Percentiles rank a stretch among this genome's conserved stretches.
phyloP scores from a whole-genome alignment of 2,113 vertebrate species.

The Balaeniceps rex region DNA sequence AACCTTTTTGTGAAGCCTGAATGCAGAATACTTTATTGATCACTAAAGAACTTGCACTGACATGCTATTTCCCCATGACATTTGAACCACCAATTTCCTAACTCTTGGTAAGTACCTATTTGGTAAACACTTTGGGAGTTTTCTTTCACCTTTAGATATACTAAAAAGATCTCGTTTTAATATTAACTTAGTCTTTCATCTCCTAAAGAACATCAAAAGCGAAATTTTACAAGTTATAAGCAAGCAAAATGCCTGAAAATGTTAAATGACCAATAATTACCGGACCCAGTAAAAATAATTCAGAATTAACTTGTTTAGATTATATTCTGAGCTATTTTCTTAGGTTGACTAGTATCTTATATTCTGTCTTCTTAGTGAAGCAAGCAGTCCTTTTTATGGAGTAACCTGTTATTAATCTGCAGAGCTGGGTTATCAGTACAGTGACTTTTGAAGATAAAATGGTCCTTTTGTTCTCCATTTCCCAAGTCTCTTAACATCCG shows the following conservation, averaged over 20 bases:
- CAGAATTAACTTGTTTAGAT: background rate
- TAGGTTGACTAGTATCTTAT: background rate
- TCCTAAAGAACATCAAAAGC: background rate
- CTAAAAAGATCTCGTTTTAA: background rate
- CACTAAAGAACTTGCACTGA: constrained; percentile 71
- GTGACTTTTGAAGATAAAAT: background rate
- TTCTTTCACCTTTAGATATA: background rate
- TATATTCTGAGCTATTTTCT: background rate
- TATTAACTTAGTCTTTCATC: background rate
- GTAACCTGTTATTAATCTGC: background rate
- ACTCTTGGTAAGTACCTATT: background rate
- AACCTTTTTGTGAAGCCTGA: constrained; percentile 69
- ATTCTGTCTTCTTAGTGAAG: background rate
- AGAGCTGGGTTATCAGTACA: background rate
- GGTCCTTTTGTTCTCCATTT: background rate
- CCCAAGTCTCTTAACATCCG: background rate
- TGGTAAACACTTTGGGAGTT: background rate
- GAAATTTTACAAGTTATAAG: background rate
- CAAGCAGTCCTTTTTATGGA: background rate
- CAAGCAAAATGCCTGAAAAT: background rate
- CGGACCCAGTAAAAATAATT: background rate
- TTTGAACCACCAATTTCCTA: constrained; percentile 62
- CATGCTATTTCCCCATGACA: constrained; percentile 68
- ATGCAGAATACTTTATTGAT: constrained; percentile 74
- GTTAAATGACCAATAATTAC: background rate